Conservation (phyloP, 2,797 vertebrate genomes). For the Sebastes hopkinsi region DNA sequence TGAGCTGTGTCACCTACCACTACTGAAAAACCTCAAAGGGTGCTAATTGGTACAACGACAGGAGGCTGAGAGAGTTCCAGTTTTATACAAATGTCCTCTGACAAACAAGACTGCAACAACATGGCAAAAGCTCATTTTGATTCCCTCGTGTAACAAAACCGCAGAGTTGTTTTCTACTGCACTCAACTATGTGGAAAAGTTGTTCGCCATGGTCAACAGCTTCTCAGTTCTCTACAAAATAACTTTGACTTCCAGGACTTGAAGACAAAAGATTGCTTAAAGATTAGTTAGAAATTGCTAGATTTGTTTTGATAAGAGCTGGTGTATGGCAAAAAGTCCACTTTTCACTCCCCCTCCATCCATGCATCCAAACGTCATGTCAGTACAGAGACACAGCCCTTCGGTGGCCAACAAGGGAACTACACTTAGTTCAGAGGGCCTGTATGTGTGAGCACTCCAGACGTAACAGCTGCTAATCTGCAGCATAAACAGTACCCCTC, state of each 20-base stretch:
- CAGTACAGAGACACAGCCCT: background rate
- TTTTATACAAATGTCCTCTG: background rate
- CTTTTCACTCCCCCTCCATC: background rate
- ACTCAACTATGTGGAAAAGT: background rate
- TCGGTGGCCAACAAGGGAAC: background rate
- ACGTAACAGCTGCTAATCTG: slow-evolving; percentile 4
- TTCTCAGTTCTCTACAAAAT: background rate
- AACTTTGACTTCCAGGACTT: background rate
- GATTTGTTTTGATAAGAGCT: background rate
- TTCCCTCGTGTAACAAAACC: background rate
- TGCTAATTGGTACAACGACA: background rate
- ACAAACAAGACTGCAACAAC: background rate
- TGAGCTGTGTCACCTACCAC: background rate
- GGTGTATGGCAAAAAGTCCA: background rate
- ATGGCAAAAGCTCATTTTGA: background rate
- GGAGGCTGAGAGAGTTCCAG: background rate
- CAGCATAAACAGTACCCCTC: background rate
- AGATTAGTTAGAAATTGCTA: background rate
- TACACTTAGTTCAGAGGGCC: background rate
- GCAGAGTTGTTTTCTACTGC: background rate
- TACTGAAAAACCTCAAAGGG: background rate
- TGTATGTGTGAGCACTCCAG: background rate
- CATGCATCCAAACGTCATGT: background rate
- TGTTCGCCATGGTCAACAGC: background rate
- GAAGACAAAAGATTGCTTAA: background rate